Base-by-base conservation (phyloP, 2,113 vertebrate genomes). In the Cynopterus brachyotis region DNA sequence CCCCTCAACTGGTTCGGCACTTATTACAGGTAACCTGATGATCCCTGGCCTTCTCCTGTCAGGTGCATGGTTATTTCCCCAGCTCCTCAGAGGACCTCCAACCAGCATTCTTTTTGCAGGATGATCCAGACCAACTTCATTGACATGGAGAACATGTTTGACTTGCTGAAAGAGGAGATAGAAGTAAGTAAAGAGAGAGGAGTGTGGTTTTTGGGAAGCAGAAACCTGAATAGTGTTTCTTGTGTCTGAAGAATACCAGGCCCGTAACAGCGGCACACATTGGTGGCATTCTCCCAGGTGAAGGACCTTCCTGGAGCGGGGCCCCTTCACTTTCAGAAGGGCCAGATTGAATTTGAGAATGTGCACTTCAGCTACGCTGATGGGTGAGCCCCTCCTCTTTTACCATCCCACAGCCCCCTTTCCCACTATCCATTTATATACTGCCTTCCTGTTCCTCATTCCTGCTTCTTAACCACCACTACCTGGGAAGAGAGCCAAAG, bases 71-170 rank as follows among this genome's bases (percentile, higher is more conserved):
- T 6, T 42, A 16, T 28, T 37, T 73, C 57, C 47, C 37, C 22
- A 5, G 20, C 75, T 66, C 72, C 59, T 22, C 35, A 20, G 0
- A 0, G 69, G 53, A 8, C 19, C 6, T 0, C 55, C 59, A 91
- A 47, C 62, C 28, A 22, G 75, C 6, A 28, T 22, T 72, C 47
- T 96, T 55, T 17, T 96, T 88, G 45, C 98, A 99, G 99, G 98
- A 99, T 99, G 98, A 99, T 99, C 98, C 99, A 99, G 98, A 99
- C 97, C 22, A 99, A 99, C 15, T 99, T 99, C 47, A 99, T 99
- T 2, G 99, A 99, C 98, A 99, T 99, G 99, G 99, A 99, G 97
- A 99, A 99, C 98, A 99, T 99, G 99, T 99, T 99, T 66, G 98
- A 99, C 11, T 99, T 99, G 73, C 99, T 99, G 19, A 97, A 98